Conservation (phyloP, 2,888 invertebrate genomes). For the Agonum fuliginosum region DNA sequence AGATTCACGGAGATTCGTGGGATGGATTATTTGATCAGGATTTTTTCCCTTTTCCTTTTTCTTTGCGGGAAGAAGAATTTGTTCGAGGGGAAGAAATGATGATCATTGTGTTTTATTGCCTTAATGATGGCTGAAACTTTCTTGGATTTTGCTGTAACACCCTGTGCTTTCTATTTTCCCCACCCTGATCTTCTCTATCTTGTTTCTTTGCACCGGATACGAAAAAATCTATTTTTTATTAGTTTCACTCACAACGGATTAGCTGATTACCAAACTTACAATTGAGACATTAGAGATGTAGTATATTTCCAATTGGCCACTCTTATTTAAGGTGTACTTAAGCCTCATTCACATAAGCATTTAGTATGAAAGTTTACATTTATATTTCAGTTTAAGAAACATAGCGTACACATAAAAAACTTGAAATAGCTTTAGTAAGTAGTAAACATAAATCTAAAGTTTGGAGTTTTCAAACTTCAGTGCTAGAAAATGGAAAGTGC, state of each 20-base stretch:
- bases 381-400: too few species aligned
- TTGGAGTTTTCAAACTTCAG: too few species aligned
- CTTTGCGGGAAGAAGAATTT: conserved; percentile 51
- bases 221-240: background rate
- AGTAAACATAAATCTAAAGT: too few species aligned
- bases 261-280: background rate
- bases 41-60: conserved; percentile 47
- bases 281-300: too few species aligned
- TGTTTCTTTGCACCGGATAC: background rate
- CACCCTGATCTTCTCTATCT: conserved; percentile 1
- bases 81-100: conserved; percentile 55
- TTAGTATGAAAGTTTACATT: too few species aligned
- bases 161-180: conserved; percentile 22
- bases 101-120: conserved; percentile 54
- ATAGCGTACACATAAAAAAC: too few species aligned
- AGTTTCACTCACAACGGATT: background rate
- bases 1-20: conserved; percentile 43
- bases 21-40: conserved; percentile 53
- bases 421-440: too few species aligned
- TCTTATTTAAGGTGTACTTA: too few species aligned
- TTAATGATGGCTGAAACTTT: conserved; percentile 40
- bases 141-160: conserved; percentile 30
- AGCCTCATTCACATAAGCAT: too few species aligned
- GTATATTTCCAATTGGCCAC: too few species aligned
- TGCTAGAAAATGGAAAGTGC: too few species aligned